A percentile compares a stretch with the other conserved stretches of the same genome.
Evolutionary conservation across 2,113 vertebrate genomes (phyloP).

Genomic region (Rafetus swinhoei): DNA sequence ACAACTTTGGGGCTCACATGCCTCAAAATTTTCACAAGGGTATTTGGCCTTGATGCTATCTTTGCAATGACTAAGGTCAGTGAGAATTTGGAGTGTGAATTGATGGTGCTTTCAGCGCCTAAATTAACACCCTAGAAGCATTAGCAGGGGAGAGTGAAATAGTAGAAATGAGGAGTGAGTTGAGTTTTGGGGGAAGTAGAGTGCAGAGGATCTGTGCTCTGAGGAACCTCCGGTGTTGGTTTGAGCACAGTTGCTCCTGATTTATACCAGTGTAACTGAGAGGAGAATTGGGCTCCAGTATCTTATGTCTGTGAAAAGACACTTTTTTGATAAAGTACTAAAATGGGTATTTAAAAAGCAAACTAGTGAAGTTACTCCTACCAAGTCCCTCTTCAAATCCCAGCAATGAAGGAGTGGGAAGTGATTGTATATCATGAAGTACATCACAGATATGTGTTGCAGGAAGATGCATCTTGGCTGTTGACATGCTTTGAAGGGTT

Average conservation of each 20-base stretch:
- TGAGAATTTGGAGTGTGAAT: not conserved
- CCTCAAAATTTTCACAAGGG: not conserved
- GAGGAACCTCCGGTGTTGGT: too few species aligned
- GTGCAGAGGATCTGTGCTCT: too few species aligned
- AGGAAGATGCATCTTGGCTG: not conserved
- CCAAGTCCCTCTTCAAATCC: not conserved
- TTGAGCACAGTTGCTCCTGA: not conserved
- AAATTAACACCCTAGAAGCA: not conserved
- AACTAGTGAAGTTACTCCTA: not conserved
- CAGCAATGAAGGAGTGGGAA: not conserved
- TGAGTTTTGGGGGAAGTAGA: too few species aligned
- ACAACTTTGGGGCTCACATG: not conserved
- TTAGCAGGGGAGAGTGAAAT: not conserved
- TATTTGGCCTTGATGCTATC: not conserved
- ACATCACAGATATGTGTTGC: not conserved
- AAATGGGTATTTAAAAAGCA: not conserved
- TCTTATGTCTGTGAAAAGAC: not conserved
- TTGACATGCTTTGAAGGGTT: not conserved
- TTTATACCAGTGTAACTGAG: not conserved
- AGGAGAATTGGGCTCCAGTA: not conserved
- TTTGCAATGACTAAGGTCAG: not conserved
- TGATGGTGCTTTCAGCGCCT: not conserved
- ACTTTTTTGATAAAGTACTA: not conserved
- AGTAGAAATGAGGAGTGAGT: too few species aligned
- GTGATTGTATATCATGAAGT: not conserved